Evolutionary conservation across 2,797 vertebrate genomes (phyloP), one percentile per base, ranked within the genome.

Genomic region (Crossoptilon crossoptilon): DNA sequence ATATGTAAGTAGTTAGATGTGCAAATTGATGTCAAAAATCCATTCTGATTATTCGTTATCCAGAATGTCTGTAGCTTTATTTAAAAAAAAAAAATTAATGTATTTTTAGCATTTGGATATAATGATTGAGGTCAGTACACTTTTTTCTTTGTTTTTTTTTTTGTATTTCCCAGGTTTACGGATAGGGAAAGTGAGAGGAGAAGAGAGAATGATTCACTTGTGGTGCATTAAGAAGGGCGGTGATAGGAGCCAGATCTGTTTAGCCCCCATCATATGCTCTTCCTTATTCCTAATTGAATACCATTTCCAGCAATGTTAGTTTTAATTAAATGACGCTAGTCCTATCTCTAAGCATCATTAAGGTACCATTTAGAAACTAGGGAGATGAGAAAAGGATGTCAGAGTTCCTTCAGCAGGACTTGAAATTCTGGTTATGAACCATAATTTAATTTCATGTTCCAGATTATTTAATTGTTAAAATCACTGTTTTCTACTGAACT

Each of bases 271-370:
- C 70, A 31, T 67, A 60, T 1, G 5, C 92, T 39, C 8, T 79
- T 84, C 55, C 55, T 89, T 80, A 60, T 68, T 94, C 49, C 43
- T 91, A 91, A 88, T 90, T 26, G 77, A 87, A 92, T 86, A 69
- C n/a, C 21, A 53, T 88, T 86, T 91, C 46, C 87, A 70, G 70
- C 43, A 37, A 23, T 23, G 14, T 48, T 92, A 67, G 4, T 78
- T 89, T 85, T 90, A 88, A 84, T 95, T 76, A 84, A 90, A 81
- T 79, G 74, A 16, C 76, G 53, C 19, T 58, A 60, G 56, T 82
- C n/a, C 60, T 71, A 58, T 64, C 71, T 84, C 80, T 82, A 55
- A 84, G 71, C 31, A 91, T 91, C 67, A 86, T 87, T 91, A 89
- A 79, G 23, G 14, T 89, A 43, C 91, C 51, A 58, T 88, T 92